Evolutionary conservation across 2,888 invertebrate genomes (phyloP).

Genomic region (Andrena minutula): DNA sequence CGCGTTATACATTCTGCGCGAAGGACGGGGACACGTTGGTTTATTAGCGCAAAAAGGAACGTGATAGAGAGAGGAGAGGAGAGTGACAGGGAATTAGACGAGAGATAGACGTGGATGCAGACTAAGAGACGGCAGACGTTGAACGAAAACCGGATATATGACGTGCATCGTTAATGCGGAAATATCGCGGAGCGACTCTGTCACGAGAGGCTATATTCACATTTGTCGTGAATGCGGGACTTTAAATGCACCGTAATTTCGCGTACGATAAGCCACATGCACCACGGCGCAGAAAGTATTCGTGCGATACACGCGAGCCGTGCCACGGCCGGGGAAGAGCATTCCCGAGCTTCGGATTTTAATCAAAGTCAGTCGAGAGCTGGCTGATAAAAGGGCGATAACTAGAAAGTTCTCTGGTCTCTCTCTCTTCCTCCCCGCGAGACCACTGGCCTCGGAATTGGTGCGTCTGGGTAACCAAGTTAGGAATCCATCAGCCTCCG

Average conservation of each 20-base stretch:
- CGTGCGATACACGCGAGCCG: constrained; percentile 45
- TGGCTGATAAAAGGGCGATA: constrained; percentile 16
- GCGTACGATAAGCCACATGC: constrained; percentile 58
- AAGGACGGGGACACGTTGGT: not conserved
- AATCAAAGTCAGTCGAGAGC: constrained; percentile 46
- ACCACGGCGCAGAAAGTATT: constrained; percentile 44
- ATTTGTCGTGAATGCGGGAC: constrained; percentile 60
- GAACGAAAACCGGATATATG: constrained; percentile 47
- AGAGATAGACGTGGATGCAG: not conserved
- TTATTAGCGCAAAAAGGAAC: not conserved
- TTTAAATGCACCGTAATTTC: constrained; percentile 65
- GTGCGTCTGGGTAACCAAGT: not conserved
- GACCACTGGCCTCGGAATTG: not conserved
- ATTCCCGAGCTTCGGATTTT: constrained; percentile 39
- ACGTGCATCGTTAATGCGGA: constrained; percentile 62
- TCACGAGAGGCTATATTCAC: constrained; percentile 60
- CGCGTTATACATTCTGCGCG: not conserved
- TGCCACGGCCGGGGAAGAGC: not conserved
- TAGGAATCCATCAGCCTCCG: not conserved
- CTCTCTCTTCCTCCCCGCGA: not conserved
- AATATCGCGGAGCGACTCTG: constrained; percentile 56
- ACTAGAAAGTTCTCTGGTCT: constrained; percentile 1
- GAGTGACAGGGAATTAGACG: not conserved
- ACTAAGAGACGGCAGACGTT: constrained; percentile 16
- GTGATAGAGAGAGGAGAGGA: not conserved